Conservation (phyloP, 2,797 vertebrate genomes). For the Melanotaenia trifasciata region DNA sequence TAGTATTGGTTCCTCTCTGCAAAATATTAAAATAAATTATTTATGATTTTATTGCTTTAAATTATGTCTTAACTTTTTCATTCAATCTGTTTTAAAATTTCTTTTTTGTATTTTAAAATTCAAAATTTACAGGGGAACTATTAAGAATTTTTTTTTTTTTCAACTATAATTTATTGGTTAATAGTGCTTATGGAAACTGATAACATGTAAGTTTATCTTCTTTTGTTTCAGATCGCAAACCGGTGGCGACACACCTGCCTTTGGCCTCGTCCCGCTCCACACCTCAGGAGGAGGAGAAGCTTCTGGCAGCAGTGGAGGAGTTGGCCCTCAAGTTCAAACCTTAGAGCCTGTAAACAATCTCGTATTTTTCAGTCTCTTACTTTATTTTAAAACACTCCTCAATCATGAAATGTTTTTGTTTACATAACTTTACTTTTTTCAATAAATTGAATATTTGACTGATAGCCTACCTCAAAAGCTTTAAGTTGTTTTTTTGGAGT, state of each 20-base stretch:
- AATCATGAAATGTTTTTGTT: constrained; percentile 25
- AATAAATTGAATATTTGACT: not conserved
- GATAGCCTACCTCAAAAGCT: not conserved
- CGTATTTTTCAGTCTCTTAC: not conserved
- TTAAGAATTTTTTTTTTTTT: no score
- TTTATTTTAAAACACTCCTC: constrained; percentile 26
- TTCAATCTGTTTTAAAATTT: no score
- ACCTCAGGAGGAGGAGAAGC: constrained; percentile 79
- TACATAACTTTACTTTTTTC: constrained; percentile 17
- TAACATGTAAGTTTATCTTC: not conserved
- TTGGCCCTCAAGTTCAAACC: constrained; percentile 82
- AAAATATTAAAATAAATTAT: no score
- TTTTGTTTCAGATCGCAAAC: constrained; percentile 81
- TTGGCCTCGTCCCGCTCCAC: constrained; percentile 82
- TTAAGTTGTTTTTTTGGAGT: not conserved
- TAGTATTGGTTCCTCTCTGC: no score
- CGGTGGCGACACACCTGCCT: constrained; percentile 84
- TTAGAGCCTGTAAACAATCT: constrained; percentile 22
- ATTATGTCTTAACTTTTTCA: no score
- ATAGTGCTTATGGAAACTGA: no score
- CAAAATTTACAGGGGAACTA: no score
- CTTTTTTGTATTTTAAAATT: no score
- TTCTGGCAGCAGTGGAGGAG: constrained; percentile 77
- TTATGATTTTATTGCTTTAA: no score
- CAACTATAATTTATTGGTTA: no score